These are phyloP conservation scores for Notamacropus eugenii DNA, from an alignment of 2,797 vertebrate genomes.

Conservation along the genomic window DNA sequence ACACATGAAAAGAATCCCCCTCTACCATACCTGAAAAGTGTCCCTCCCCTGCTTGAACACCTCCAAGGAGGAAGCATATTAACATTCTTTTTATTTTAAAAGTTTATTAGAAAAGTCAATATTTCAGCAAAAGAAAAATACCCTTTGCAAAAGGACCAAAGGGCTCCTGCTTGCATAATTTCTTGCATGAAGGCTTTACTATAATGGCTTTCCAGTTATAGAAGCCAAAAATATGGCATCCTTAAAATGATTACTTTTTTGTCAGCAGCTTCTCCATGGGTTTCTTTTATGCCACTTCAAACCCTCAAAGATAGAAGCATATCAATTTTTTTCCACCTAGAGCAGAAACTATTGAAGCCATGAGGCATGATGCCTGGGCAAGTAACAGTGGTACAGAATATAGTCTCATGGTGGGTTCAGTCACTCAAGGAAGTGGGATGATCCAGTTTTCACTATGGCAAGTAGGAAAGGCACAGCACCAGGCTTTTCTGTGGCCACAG, in stretches of 20 bases:
- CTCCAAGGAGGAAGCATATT: neutral
- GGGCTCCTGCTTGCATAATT: neutral
- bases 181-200: constrained; percentile 14
- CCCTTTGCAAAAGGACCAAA: neutral
- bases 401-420: neutral
- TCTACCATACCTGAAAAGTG: neutral
- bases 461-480: neutral
- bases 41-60: neutral
- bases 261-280: constrained; percentile 33
- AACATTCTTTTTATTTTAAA: neutral
- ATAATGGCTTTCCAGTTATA: constrained; percentile 25
- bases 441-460: neutral
- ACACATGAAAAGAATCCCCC: neutral
- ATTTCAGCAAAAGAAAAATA: neutral
- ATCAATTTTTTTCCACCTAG: neutral
- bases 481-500: neutral
- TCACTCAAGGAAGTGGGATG: neutral
- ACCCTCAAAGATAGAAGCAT: constrained; percentile 9
- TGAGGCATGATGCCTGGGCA: neutral
- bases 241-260: constrained; percentile 60
- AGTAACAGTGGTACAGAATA: neutral
- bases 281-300: constrained; percentile 36
- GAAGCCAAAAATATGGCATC: neutral
- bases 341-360: neutral
- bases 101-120: neutral